phyloP scores from a whole-genome alignment of 2,888 invertebrate genomes.

The Sminthurinus aureus region DNA sequence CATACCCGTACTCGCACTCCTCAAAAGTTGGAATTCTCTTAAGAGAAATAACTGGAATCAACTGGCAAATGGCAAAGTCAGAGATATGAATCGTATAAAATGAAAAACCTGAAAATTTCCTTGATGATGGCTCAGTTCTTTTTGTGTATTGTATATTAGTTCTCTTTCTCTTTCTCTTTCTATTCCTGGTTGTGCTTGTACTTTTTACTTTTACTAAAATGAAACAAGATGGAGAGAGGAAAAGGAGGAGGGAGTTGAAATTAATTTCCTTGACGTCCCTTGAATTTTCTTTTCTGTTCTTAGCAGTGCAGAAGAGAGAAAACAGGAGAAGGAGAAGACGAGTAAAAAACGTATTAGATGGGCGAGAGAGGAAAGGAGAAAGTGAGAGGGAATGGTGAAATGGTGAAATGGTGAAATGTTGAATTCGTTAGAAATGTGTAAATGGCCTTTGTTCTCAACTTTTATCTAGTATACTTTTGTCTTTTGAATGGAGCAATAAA shows the following conservation, averaged over 20 bases:
- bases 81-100: not conserved
- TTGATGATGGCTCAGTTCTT: no score
- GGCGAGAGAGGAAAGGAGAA: conserved; percentile 5
- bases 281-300: conserved; percentile 2
- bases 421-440: conserved; percentile 24
- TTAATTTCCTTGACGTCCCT: conserved; percentile 24
- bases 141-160: no score
- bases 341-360: not conserved
- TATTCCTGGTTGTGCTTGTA: not conserved
- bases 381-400: not conserved
- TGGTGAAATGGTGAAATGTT: not conserved
- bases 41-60: no score
- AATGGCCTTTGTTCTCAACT: conserved; percentile 39
- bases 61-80: not conserved
- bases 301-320: not conserved
- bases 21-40: no score
- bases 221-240: not conserved
- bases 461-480: conserved; percentile 39
- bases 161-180: not conserved
- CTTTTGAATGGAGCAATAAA: conserved; percentile 40
- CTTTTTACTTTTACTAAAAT: not conserved
- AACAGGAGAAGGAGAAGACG: not conserved
- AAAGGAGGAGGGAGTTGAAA: conserved; percentile 2
- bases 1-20: no score
- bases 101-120: not conserved